These are phyloP conservation scores for Psittacus erithacus DNA, from an alignment of 2,113 vertebrate species.

Conservation along the genomic window DNA sequence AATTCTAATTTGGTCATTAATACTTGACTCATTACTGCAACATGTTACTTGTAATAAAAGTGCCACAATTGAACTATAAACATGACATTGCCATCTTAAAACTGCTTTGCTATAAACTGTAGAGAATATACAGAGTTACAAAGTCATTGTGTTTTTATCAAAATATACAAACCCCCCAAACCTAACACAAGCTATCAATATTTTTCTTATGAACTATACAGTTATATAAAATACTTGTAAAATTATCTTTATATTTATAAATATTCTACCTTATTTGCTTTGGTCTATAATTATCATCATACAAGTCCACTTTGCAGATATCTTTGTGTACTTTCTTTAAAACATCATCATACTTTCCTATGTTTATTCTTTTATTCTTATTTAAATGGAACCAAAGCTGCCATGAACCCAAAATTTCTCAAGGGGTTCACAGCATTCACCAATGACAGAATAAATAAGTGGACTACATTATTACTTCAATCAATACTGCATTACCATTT, in stretches of 20 bases:
- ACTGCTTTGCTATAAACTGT: slow-evolving; percentile 83
- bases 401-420: slow-evolving; percentile 48
- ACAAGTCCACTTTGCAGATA: slow-evolving; percentile 76
- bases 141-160: slow-evolving; percentile 77
- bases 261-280: slow-evolving; percentile 84
- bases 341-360: slow-evolving; percentile 20
- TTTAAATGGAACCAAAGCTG: slow-evolving; percentile 70
- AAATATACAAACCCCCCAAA: slow-evolving; percentile 82
- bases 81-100: slow-evolving; percentile 78
- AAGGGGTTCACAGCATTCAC: slow-evolving; percentile 42
- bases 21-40: slow-evolving; percentile 74
- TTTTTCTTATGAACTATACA: slow-evolving; percentile 77
- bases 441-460: slow-evolving; percentile 54
- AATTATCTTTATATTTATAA: slow-evolving; percentile 84
- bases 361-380: slow-evolving; percentile 54
- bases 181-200: slow-evolving; percentile 79
- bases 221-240: slow-evolving; percentile 84
- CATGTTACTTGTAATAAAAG: slow-evolving; percentile 73
- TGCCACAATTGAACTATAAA: slow-evolving; percentile 78
- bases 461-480: slow-evolving; percentile 63
- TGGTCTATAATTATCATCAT: slow-evolving; percentile 80
- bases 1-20: slow-evolving; percentile 77
- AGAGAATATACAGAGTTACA: slow-evolving; percentile 83
- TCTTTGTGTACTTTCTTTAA: slow-evolving; percentile 59
- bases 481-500: slow-evolving; percentile 64